phyloP scores from a whole-genome alignment of 2,888 invertebrate genomes.

The Panopea generosa region DNA sequence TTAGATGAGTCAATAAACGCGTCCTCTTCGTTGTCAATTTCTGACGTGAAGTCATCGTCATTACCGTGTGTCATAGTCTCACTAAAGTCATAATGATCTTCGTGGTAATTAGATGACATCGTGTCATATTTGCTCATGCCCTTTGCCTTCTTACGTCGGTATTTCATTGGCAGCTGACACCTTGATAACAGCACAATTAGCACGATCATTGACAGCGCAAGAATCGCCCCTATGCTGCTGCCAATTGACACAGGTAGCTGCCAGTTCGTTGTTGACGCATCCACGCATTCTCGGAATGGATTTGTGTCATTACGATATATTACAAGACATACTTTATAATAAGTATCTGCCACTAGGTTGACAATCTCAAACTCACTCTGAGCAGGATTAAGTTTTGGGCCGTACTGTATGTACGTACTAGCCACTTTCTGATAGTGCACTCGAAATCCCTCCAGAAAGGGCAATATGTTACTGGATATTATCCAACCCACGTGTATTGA shows the following conservation, averaged over 20 bases:
- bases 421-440: constrained; percentile 79
- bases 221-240: constrained; percentile 80
- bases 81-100: constrained; percentile 77
- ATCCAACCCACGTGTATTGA: constrained; percentile 77
- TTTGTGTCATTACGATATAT: constrained; percentile 75
- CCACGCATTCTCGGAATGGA: constrained; percentile 73
- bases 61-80: constrained; percentile 78
- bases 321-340: constrained; percentile 79
- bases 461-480: constrained; percentile 45
- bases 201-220: constrained; percentile 80
- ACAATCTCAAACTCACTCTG: constrained; percentile 68
- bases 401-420: constrained; percentile 77
- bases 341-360: constrained; percentile 80
- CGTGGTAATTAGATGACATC: constrained; percentile 79
- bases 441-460: constrained; percentile 67
- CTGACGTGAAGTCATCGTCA: constrained; percentile 69
- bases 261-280: constrained; percentile 80
- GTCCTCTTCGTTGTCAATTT: constrained; percentile 53
- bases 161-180: constrained; percentile 65
- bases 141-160: constrained; percentile 51
- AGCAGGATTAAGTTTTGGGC: constrained; percentile 66
- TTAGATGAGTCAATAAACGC: constrained; percentile 32
- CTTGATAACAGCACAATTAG: constrained; percentile 78
- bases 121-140: constrained; percentile 75
- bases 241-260: constrained; percentile 81